Evolutionary conservation across 2,797 vertebrate genomes (phyloP), one percentile per base, ranked within the genome.

Genomic region (Loriculus beryllinus): DNA sequence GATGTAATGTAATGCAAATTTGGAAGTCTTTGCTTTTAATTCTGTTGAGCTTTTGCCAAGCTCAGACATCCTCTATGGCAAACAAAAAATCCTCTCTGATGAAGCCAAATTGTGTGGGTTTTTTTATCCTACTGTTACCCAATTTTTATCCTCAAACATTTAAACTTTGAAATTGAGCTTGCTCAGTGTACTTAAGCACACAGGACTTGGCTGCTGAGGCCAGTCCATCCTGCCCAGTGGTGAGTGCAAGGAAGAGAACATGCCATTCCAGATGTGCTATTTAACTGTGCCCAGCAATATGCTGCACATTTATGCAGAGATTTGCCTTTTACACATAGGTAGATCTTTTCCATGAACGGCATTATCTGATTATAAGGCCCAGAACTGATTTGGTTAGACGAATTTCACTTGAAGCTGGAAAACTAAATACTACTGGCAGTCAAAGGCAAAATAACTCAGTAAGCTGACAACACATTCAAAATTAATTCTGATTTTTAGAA

Each of bases 401-500:
- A 91, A 85, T 95, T 95, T 89, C 63, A 62, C 68, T 62, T 74
- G 79, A 82, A 93, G 84, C 76, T 47, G 26, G 63, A 82, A 84
- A 88, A 94, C 67, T 62, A 75, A 93, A 85, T 95, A 86, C 72
- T 90, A 15, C 52, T 83, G 54, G 57, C 63, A 93, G 49, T 75
- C 42, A 80, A 93, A 92, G 64, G 54, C 57, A 82, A 95, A 97
- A 89, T 68, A 94, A 63, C 39, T 94, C 63, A 45, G 69, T 59
- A 82, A 95, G 52, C 51, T 94, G 96, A 93, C 78, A 82, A 80
- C 65, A 79, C 65, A 42, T 77, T 67, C 69, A 88, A 86, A 96
- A 94, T 86, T 56, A 95, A 90, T 75, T 88, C 82, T 86, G 86
- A 88, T 95, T 90, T 91, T 92, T 57, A 79, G 59, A 95, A 67